Evolutionary conservation across 2,888 invertebrate genomes (phyloP), one percentile per base, ranked within the genome.

Genomic region (Drosophila melanosoma): DNA sequence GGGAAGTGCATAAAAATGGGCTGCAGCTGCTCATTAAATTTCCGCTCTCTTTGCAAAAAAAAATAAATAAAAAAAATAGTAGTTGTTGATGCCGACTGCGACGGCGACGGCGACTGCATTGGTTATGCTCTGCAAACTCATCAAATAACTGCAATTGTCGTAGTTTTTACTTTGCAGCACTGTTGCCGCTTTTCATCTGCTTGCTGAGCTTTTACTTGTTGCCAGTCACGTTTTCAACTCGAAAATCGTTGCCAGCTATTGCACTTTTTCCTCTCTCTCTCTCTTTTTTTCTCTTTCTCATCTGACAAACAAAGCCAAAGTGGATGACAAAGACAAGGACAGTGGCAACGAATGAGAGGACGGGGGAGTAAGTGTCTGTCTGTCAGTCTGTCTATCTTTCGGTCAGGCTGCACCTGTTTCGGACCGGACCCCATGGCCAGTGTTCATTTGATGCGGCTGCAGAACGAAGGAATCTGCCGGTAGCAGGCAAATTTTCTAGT

Each of bases 81-180:
- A 26, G 61, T 12, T 17, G 56, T 12, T 17, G 57, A 12, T 23
- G 56, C 2, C 23, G 49, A 8, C 45, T 7, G 0, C 15, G 29
- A 8, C 36, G 15, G 8, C 42, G n/a, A 23, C 54, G 32, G 35
- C 48, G 66, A 42, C 53, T 79, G 81, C 69, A 64, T 62, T 68
- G 78, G 90, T 89, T 85, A 74, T 90, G 86, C 90, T 86, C 90
- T 86, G 89, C 88, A 86, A 89, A 89, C 82, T 86, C 88, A 86
- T 86, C 71, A 86, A 86, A 86, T 86, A 89, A 89, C 90, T 90
- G 86, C 89, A 86, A 89, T 90, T 90, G 90, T 89, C 76, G 87
- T 89, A 89, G 85, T 76, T 76, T 68, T 51, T 59, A 61, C 74
- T 75, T 73, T 71, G 57, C 77, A 32, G 66, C 79, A 26, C 62